Evolutionary conservation across 2,113 vertebrate species (phyloP).

Genomic region (Melanocharis versteri): DNA sequence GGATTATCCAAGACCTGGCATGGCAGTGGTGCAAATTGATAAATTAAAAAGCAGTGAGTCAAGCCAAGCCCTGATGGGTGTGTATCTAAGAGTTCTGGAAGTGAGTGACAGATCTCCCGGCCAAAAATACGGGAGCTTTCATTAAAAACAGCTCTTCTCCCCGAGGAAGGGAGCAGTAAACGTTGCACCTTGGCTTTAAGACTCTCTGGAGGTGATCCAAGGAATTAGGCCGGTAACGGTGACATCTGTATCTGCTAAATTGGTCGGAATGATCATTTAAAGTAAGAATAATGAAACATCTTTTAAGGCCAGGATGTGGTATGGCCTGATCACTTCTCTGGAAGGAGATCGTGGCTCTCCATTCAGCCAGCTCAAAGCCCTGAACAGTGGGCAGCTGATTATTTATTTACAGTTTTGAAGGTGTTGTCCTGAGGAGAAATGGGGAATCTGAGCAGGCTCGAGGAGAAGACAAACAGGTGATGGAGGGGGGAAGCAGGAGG

Average conservation of each 20-base stretch:
- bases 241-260: constrained; percentile 64
- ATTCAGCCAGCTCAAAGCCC: background rate
- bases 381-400: background rate
- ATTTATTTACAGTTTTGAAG: background rate
- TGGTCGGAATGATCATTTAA: constrained; percentile 49
- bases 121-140: constrained; percentile 23
- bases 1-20: background rate
- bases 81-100: constrained; percentile 1
- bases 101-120: constrained; percentile 5
- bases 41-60: constrained; percentile 61
- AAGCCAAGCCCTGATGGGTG: background rate
- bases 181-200: constrained; percentile 58
- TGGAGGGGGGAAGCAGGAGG: background rate
- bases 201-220: constrained; percentile 52
- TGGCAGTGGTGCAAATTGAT: constrained; percentile 28
- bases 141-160: constrained; percentile 29
- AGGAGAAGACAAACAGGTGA: background rate
- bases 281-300: constrained; percentile 58
- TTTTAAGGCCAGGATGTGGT: constrained; percentile 5
- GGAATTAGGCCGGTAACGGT: constrained; percentile 49
- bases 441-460: accelerated
- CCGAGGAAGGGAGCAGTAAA: background rate
- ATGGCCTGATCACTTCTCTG: background rate
- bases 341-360: background rate
- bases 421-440: background rate